phyloP scores from a whole-genome alignment of 2,797 vertebrate genomes.

The Dendrocincla fuliginosa region DNA sequence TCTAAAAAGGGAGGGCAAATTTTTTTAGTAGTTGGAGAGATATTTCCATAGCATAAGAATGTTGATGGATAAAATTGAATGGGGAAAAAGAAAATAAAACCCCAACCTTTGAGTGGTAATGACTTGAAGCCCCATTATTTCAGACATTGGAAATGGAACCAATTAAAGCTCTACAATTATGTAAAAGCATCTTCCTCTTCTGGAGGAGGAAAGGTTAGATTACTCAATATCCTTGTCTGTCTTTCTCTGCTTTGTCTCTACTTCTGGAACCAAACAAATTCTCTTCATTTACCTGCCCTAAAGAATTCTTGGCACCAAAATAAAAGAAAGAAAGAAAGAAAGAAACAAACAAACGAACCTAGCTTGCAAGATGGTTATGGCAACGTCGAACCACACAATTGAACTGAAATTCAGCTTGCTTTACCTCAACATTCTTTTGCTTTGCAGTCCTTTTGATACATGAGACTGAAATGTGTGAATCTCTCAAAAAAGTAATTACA shows the following conservation, averaged over 20 bases:
- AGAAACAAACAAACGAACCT: background rate
- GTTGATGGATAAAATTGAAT: background rate
- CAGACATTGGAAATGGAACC: background rate
- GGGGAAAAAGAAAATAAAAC: rapidly evolving
- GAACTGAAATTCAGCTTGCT: background rate
- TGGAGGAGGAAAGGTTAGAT: background rate
- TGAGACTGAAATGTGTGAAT: background rate
- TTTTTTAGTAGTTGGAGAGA: background rate
- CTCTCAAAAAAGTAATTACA: background rate
- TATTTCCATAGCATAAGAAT: background rate
- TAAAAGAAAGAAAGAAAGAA: background rate
- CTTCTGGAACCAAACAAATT: background rate
- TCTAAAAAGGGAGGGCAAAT: background rate
- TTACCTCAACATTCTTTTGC: background rate
- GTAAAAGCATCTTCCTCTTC: background rate
- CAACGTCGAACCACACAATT: background rate
- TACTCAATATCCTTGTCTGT: background rate
- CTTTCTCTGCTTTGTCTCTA: background rate
- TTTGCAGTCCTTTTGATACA: background rate
- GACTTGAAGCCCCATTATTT: background rate
- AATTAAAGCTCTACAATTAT: background rate
- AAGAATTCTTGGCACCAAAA: background rate
- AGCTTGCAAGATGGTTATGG: background rate
- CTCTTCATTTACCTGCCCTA: background rate
- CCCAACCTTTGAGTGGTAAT: background rate